Evolutionary conservation across 2,113 vertebrate genomes (phyloP), one percentile per base, ranked within the genome.

Genomic region (Pipa parva): DNA sequence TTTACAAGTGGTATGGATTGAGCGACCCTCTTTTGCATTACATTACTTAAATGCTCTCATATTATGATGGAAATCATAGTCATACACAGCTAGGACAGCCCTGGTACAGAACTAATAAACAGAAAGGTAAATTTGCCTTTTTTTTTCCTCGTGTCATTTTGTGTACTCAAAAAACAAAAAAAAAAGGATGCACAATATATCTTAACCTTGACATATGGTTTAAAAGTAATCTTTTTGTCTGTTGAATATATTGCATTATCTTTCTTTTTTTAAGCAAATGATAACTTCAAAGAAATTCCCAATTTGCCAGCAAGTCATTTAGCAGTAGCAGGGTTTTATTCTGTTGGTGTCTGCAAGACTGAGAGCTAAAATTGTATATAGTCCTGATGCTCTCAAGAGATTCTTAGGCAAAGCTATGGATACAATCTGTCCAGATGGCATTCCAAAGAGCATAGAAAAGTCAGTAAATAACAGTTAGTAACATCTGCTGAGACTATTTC

Each of bases 161-260:
- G 17, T 28, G 17, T 55, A 10, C 18, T 29, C 25, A n/a, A n/a
- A n/a, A n/a, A 18, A 8, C 52, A 18, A 36, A 10, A 58, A 58
- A 36, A 58, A 21, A 22, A 58, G 21, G 31, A 8, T 36, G 31
- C 22, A 29, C 18, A 58, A 36, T 10, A 58, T 22, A 36, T 58
- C 31, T 13, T 12, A 36, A 10, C 22, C 18, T 58, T 58, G 55
- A 58, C 55, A 21, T 22, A 36, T 58, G 20, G 27, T 58, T 36
- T 36, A 36, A 58, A 15, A 29, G 29, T 54, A 28, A 54, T 24
- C 50, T 22, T 54, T 56, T 56, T 31, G 31, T 56, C 52, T 28
- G 27, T 56, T 36, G 37, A 15, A 20, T 29, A 31, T 36, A 58
- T 58, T 36, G 22, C 29, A 18, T n/a, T n/a, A n/a, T n/a, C n/a